These are phyloP conservation scores for Arrhamphus sclerolepis DNA, from an alignment of 2,797 vertebrate species.

Conservation along the genomic window DNA sequence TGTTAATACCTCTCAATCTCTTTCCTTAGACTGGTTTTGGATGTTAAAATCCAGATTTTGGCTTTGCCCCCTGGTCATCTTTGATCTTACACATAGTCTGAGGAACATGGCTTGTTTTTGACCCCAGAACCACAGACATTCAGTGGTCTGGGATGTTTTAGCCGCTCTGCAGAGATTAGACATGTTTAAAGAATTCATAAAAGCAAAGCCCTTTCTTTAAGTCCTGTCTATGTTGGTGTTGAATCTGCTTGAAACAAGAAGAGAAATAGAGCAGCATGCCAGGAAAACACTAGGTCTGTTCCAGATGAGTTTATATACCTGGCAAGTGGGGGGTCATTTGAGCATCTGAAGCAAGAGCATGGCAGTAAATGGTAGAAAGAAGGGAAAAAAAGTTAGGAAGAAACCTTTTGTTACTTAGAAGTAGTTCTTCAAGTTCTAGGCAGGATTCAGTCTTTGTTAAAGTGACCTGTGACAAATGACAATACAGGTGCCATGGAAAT, in stretches of 20 bases:
- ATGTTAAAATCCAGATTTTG: conserved; percentile 23
- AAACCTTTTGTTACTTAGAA: conserved; percentile 19
- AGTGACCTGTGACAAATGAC: conserved; percentile 36
- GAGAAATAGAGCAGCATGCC: conserved; percentile 17
- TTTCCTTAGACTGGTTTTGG: conserved; percentile 22
- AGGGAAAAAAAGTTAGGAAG: no score
- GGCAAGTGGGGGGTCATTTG: background rate
- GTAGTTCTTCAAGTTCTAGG: conserved; percentile 12
- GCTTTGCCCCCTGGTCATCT: conserved; percentile 10
- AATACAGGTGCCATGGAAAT: conserved; percentile 42
- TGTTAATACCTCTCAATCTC: conserved; percentile 6
- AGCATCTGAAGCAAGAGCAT: no score
- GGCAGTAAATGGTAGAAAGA: no score
- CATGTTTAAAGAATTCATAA: conserved; percentile 60
- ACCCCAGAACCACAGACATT: conserved; percentile 35
- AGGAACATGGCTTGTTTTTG: conserved; percentile 35
- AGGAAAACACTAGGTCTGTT: conserved; percentile 3
- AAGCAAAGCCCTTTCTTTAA: conserved; percentile 40
- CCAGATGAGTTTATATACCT: conserved; percentile 17
- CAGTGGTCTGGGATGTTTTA: conserved; percentile 48
- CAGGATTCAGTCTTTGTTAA: conserved; percentile 25
- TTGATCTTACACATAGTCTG: conserved; percentile 20
- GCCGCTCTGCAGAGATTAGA: conserved; percentile 37
- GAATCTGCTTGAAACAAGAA: conserved; percentile 33
- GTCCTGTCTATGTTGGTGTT: conserved; percentile 27